A percentile compares a stretch with the other conserved stretches of the same genome.
These are phyloP conservation scores for Hedychridium roseum DNA, from an alignment of 2,888 invertebrate species.

Conservation along the genomic window DNA sequence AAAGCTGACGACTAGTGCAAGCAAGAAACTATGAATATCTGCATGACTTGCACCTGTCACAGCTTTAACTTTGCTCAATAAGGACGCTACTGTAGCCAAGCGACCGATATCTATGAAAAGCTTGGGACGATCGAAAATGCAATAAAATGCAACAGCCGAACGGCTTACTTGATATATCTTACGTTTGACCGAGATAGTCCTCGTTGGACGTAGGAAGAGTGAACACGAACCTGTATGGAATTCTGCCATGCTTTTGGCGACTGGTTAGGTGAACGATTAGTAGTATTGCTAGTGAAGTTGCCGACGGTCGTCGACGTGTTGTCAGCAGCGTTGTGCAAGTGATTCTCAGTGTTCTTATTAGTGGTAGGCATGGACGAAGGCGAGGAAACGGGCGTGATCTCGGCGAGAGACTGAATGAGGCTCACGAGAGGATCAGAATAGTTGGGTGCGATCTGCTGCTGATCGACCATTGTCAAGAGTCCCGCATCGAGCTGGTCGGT, in stretches of 20 bases:
- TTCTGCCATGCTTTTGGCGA: conserved; percentile 63
- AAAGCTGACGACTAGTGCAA: too few relatives aligned
- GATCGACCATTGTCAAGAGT: conserved; percentile 46
- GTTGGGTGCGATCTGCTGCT: conserved; percentile 18
- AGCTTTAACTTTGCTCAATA: too few relatives aligned
- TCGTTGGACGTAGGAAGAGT: not conserved
- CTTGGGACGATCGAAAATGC: too few relatives aligned
- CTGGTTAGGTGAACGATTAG: conserved; percentile 59
- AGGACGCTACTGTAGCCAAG: too few relatives aligned
- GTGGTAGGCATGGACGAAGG: conserved; percentile 30
- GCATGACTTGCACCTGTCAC: too few relatives aligned
- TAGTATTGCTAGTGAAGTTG: conserved; percentile 45
- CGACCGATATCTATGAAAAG: too few relatives aligned
- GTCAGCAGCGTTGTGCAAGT: conserved; percentile 13
- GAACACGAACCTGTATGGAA: conserved; percentile 57
- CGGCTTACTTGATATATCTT: too few relatives aligned
- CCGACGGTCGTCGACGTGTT: conserved; percentile 24
- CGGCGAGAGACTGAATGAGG: conserved; percentile 57
- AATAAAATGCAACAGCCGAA: too few relatives aligned
- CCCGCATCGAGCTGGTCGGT: conserved; percentile 46
- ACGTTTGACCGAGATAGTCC: too few relatives aligned
- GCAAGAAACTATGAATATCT: too few relatives aligned
- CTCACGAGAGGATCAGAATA: conserved; percentile 54
- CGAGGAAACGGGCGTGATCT: conserved; percentile 51
- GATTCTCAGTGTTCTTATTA: conserved; percentile 43